Percentiles rank a stretch among this genome's conserved stretches.
Evolutionary conservation across 2,888 invertebrate genomes (phyloP).

Genomic region (Pherbina coryleti): DNA sequence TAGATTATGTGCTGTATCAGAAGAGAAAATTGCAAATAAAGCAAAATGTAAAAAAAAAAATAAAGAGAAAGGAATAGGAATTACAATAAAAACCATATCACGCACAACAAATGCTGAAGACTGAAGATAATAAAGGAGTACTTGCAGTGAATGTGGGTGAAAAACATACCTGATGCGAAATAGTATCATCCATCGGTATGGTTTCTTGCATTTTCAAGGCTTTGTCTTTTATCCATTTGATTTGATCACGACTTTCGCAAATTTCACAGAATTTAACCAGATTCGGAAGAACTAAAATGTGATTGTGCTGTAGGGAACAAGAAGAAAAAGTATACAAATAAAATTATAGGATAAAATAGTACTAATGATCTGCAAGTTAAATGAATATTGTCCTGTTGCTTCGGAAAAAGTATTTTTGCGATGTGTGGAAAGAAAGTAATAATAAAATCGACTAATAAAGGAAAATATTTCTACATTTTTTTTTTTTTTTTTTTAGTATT

Average conservation of each 20-base stretch:
- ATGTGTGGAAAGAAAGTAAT: too few relatives aligned
- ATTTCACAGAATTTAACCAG: conserved; percentile 82
- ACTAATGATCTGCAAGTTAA: not conserved
- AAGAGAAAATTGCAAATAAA: conserved; percentile 25
- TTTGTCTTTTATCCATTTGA: conserved; percentile 82
- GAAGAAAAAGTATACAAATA: conserved; percentile 19
- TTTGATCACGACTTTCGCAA: conserved; percentile 81
- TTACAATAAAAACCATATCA: not conserved
- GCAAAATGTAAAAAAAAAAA: conserved; percentile 2
- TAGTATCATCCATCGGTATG: conserved; percentile 82
- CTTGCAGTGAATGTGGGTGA: not conserved
- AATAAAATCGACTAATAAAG: too few relatives aligned
- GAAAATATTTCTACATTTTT: too few relatives aligned
- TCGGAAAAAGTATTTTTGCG: not conserved
- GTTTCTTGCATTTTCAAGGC: conserved; percentile 76
- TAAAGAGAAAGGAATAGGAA: not conserved
- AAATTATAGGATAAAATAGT: conserved; percentile 17
- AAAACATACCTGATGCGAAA: conserved; percentile 74
- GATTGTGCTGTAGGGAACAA: conserved; percentile 61
- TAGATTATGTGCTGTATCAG: conserved; percentile 67
- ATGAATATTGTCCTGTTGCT: conserved; percentile 21
- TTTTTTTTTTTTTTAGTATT: too few relatives aligned
- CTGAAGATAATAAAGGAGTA: not conserved
- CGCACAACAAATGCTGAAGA: not conserved
- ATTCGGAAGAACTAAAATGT: conserved; percentile 75